Evolutionary conservation across 2,888 invertebrate genomes (phyloP).

Genomic region (Drosophila infuscata): DNA sequence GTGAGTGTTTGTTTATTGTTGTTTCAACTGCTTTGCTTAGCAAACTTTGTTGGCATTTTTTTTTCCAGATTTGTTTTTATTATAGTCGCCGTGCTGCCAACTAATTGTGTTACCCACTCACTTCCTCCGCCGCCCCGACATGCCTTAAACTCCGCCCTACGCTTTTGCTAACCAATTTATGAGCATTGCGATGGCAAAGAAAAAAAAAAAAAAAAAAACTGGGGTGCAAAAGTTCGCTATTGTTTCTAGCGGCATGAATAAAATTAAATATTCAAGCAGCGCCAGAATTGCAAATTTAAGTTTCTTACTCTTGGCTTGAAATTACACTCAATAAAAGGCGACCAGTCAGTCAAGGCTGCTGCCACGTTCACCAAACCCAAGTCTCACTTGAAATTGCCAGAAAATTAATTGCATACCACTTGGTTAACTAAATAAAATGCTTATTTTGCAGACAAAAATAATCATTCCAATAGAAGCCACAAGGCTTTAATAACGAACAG

Average conservation of each 20-base stretch:
- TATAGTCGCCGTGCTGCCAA: constrained; percentile 60
- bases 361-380: neutral
- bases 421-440: neutral
- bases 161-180: constrained; percentile 65
- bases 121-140: neutral
- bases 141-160: neutral
- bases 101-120: constrained; percentile 58
- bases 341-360: constrained; percentile 3
- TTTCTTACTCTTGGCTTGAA: neutral
- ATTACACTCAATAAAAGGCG: neutral
- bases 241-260: constrained; percentile 62
- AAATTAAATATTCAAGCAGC: constrained; percentile 65
- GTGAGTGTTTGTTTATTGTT: neutral
- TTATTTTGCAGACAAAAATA: neutral
- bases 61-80: constrained; percentile 42
- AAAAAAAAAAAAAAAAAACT: constrained; percentile 4
- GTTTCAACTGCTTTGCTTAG: constrained; percentile 18
- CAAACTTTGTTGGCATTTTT: constrained; percentile 10
- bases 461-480: neutral
- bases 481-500: neutral
- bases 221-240: constrained; percentile 39
- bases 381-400: neutral
- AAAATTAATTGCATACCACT: neutral
- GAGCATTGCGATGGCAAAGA: constrained; percentile 50
- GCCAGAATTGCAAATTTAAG: constrained; percentile 32